Base-by-base conservation (phyloP, 2,888 invertebrate species). In the Euzetes globulus region DNA sequence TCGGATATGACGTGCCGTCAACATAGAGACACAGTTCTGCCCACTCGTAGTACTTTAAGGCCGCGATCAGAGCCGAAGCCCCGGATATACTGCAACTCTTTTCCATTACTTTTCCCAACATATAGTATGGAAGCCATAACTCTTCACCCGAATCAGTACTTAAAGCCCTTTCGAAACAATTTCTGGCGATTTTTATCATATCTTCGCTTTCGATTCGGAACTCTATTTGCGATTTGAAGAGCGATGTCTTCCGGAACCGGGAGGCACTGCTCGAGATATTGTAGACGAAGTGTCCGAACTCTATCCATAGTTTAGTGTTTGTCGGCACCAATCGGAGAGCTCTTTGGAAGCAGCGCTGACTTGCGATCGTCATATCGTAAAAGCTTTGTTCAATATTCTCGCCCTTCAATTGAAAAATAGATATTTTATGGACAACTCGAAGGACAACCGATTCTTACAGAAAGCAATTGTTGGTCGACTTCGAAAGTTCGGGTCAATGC, bases 81-180 rank as follows among this genome's bases (percentile, higher is more conserved):
- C 58, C 58, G 6, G 22, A 58, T 27, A 27, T 58, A 17, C 63
- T 72, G 7, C 63, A 71, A 45, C 74, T 75, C 81, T 96, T 97
- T 82, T 96, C 95, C 0, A 90, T 88, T 72, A 95, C 90, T 87
- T 97, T 97, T 0, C 94, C 96, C n/a, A 96, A 85, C 91, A 96
- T 94, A 81, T 95, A 96, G 82, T 92, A 91, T 80, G 91, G 89
- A 47, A 95, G 85, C 96, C 96, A 97, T 75, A 90, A 87, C 81
- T 96, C 95, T 81, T 94, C 94, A 65, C 85, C 85, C 77, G 86
- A 86, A 25, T 78, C 78, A 77, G 82, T 80, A 71, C 80, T 78
- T 9, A 80, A 80, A 2, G 84, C 84, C 63, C 81, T 80, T 60
- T 81, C 86, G 80, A 94, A 95, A 83, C 93, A 92, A 79, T 88